A percentile compares a stretch with the other conserved stretches of the same genome.
These are phyloP conservation scores for Phyllopteryx taeniolatus DNA, from an alignment of 2,113 vertebrate species.

Conservation along the genomic window DNA sequence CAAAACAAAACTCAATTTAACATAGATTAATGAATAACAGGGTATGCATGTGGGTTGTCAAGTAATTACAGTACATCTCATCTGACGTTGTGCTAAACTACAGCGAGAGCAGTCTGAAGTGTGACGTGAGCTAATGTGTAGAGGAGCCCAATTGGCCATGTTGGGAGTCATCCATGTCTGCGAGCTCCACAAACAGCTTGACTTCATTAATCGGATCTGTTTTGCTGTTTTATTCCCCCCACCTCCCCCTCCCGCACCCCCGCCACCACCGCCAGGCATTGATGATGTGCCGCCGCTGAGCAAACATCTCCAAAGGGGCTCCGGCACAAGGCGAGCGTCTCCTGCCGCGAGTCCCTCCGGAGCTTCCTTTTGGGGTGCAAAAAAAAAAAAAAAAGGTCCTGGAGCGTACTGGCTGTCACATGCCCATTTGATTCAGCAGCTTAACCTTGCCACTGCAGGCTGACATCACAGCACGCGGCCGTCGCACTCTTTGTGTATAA, in stretches of 20 bases:
- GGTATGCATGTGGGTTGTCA: not conserved
- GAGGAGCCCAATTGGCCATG: slow-evolving; percentile 7
- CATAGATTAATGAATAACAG: not conserved
- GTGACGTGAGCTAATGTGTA: slow-evolving; percentile 8
- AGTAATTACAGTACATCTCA: not conserved
- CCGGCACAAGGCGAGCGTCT: slow-evolving; percentile 22
- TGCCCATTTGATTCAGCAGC: slow-evolving; percentile 33
- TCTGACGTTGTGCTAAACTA: not conserved
- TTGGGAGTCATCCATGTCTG: slow-evolving; percentile 31
- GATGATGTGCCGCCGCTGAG: slow-evolving; percentile 35
- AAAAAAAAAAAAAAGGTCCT: slow-evolving; percentile 1
- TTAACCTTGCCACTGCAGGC: slow-evolving; percentile 33
- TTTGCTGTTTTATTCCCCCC: slow-evolving; percentile 2
- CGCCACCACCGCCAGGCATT: slow-evolving; percentile 26
- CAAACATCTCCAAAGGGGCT: slow-evolving; percentile 34
- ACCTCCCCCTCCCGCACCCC: not conserved
- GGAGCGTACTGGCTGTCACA: slow-evolving; percentile 30
- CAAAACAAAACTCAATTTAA: not conserved
- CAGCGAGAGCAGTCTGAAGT: not conserved
- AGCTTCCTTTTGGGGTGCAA: slow-evolving; percentile 20
- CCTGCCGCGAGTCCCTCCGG: slow-evolving; percentile 33
- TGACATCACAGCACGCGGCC: slow-evolving; percentile 24
- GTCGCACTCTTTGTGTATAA: not conserved
- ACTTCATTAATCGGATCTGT: slow-evolving; percentile 49
- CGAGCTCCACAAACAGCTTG: slow-evolving; percentile 45